Percentiles rank a stretch among this genome's conserved stretches.
Conservation (phyloP, 2,888 invertebrate genomes). For the Orthonevra nobilis region DNA sequence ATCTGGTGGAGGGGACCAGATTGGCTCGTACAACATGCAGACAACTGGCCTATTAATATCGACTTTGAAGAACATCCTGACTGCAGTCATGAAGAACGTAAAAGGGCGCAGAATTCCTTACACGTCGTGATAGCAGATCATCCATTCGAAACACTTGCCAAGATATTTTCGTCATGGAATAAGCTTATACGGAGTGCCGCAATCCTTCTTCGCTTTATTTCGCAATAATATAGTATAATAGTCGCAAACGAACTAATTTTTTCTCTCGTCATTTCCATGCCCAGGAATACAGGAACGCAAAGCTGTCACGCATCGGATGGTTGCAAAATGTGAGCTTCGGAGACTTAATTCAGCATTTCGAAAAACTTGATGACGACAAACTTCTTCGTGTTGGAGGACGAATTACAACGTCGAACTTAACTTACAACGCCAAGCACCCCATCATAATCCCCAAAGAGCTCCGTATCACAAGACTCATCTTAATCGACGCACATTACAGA, state of each 20-base stretch:
- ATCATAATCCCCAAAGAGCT: slow-evolving; percentile 13
- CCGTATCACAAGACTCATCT: background rate
- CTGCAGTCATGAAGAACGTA: background rate
- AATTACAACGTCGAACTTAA: slow-evolving; percentile 51
- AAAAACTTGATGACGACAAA: slow-evolving; percentile 30
- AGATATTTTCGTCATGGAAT: background rate
- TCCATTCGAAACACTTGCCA: background rate
- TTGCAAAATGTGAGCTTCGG: background rate
- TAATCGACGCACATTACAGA: background rate
- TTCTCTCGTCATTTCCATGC: no score
- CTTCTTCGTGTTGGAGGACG: slow-evolving; percentile 71
- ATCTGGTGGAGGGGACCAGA: slow-evolving; percentile 63
- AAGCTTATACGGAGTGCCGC: no score
- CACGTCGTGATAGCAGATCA: background rate
- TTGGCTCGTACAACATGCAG: slow-evolving; percentile 21
- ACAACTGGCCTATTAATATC: background rate
- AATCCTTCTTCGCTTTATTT: background rate
- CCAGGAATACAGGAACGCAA: background rate
- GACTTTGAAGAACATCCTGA: background rate
- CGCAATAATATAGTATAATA: no score
- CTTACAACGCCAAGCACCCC: slow-evolving; percentile 32
- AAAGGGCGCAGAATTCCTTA: background rate
- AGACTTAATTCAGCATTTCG: background rate
- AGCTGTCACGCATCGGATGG: background rate
- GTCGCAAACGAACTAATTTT: no score